These are phyloP conservation scores for Dermatemys mawii DNA, from an alignment of 2,113 vertebrate genomes.

Conservation along the genomic window DNA sequence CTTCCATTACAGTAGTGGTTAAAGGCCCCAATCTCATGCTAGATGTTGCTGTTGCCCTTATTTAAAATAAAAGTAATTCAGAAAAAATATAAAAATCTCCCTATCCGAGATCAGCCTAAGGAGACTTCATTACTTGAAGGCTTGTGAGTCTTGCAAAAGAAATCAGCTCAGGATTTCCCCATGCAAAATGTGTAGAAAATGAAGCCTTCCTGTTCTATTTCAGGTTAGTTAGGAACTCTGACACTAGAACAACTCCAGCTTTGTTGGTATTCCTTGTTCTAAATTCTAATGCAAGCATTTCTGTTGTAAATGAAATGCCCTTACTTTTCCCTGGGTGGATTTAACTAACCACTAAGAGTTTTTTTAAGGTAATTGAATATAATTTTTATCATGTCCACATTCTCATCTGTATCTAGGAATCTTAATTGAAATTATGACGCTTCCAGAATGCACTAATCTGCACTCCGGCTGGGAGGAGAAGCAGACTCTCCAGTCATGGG, in stretches of 20 bases:
- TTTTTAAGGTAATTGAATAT: neutral
- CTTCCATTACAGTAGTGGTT: neutral
- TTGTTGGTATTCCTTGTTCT: neutral
- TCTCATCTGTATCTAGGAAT: conserved; percentile 58
- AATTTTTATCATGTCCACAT: neutral
- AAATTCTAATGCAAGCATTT: conserved; percentile 13
- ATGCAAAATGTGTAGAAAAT: neutral
- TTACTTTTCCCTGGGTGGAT: conserved; percentile 18
- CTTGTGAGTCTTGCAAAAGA: neutral
- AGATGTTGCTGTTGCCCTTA: neutral
- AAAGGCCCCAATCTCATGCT: neutral
- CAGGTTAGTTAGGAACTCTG: neutral
- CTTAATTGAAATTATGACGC: conserved; percentile 62
- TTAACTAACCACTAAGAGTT: conserved; percentile 9
- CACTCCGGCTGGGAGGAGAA: neutral
- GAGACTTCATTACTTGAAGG: neutral
- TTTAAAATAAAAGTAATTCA: neutral
- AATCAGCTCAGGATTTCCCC: conserved; percentile 1
- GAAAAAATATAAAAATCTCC: neutral
- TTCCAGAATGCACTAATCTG: neutral
- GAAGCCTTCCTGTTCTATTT: neutral
- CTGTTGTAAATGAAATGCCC: conserved; percentile 41
- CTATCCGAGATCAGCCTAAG: neutral
- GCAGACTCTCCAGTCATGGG: neutral
- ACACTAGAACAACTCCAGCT: neutral